phyloP scores from a whole-genome alignment of 2,797 vertebrate genomes.

The Galaxias olidus region DNA sequence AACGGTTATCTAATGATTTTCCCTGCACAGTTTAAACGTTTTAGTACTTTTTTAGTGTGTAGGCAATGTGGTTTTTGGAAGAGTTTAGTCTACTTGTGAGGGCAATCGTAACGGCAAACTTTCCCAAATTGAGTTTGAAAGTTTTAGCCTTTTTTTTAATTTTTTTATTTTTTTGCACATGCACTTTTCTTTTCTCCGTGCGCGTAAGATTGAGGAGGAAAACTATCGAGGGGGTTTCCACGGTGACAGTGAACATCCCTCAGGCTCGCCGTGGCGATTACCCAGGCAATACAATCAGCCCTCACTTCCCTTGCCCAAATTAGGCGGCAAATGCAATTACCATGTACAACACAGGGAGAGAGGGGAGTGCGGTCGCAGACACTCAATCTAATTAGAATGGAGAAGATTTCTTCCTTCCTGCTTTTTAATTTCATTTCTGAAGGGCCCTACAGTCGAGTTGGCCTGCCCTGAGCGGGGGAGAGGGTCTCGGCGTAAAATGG shows the following conservation, averaged over 20 bases:
- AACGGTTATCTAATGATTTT: too few species aligned
- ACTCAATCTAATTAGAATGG: conserved; percentile 45
- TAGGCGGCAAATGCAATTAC: conserved; percentile 59
- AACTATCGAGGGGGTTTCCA: conserved; percentile 32
- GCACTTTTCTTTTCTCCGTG: not conserved
- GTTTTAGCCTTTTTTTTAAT: too few species aligned
- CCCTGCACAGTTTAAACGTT: too few species aligned
- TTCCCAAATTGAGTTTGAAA: too few species aligned
- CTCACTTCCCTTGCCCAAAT: conserved; percentile 55
- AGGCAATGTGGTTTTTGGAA: too few species aligned
- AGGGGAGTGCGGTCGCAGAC: conserved; percentile 13
- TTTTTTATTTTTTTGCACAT: not conserved
- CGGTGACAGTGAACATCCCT: conserved; percentile 42
- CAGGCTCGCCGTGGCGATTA: conserved; percentile 54
- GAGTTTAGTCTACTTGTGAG: too few species aligned
- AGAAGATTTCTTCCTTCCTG: conserved; percentile 32
- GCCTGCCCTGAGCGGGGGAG: not conserved
- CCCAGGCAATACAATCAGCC: conserved; percentile 58
- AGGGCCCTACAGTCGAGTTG: conserved; percentile 1
- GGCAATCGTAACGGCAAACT: too few species aligned
- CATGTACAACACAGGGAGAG: conserved; percentile 25
- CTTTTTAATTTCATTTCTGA: conserved; percentile 30
- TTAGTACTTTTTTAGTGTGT: too few species aligned
- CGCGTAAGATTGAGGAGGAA: not conserved
- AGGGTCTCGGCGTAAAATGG: too few species aligned